Conservation (phyloP, 2,888 invertebrate genomes). For the Aphelenchoides bicaudatus region DNA sequence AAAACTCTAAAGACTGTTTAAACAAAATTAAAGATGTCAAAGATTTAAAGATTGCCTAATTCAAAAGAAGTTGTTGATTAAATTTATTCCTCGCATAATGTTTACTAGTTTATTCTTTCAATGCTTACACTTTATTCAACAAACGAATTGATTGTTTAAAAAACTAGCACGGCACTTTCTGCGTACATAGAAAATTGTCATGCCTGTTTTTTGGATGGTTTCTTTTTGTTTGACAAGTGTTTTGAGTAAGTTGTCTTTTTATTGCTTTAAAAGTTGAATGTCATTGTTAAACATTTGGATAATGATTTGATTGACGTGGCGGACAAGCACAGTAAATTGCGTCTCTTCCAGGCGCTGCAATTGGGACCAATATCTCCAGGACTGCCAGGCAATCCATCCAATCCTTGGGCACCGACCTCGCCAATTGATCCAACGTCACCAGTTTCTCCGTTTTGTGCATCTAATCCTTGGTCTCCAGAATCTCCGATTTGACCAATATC, state of each 20-base stretch:
- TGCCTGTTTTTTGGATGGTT: too few species aligned
- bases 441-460: background rate
- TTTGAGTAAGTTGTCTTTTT: conserved; percentile 3
- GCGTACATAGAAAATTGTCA: too few species aligned
- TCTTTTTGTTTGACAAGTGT: too few species aligned
- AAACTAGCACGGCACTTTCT: conserved; percentile 4
- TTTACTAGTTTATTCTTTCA: background rate
- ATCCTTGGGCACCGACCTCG: background rate
- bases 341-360: background rate
- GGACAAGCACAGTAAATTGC: conserved; percentile 10
- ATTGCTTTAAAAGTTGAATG: conserved; percentile 5
- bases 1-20: too few species aligned
- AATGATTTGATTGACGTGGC: background rate
- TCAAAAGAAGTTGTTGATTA: background rate
- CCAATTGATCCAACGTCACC: background rate
- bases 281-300: background rate
- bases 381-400: background rate
- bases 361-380: background rate
- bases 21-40: background rate
- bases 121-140: background rate
- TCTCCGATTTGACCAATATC: background rate
- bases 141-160: background rate
- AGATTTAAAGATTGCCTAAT: background rate
- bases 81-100: background rate
- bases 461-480: background rate